Evolutionary conservation across 1,140 invertebrate genomes (phyloP), one percentile per base, ranked within the genome.

Genomic region (Heliconius melpomene): DNA sequence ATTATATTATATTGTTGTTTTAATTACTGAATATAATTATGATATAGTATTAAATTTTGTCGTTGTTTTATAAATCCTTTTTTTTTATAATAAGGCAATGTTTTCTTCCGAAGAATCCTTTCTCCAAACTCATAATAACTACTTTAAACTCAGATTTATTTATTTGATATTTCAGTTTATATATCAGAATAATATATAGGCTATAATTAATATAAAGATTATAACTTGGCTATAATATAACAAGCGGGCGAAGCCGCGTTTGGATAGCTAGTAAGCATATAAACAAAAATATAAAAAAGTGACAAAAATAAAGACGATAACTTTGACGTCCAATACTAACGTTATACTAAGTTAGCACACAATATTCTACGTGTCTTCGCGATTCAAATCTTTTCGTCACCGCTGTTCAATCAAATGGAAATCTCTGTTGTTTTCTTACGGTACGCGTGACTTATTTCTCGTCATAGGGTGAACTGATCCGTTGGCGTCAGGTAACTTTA

Each of bases 401-500:
- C 36, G 32, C 8, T 72, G 36, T 72, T n/a, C 36, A 72, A 72
- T 72, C 32, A 40, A 26, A 72, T 72, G 71, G 36, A 72, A 72
- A 72, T 72, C 7, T 72, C 29, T 72, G 7, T 38, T 72, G 20
- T 72, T 36, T 72, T 72, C 3, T 72, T 40, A 40, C n/a, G 18
- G 18, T 29, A n/a, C 20, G 71, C 16, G 36, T 72, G 20, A 72
- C 36, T 72, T 36, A 72, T 38, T 72, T 29, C 26, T 66, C 20
- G 26, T 9, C n/a, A 29, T 66, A 66, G 9, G 26, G 60, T 66
- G 60, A 66, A 66, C 60, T 16, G 60, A 66, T 66, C 60, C 60
- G 60, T 66, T n/a, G 26, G 16, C 8, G 26, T 29, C 26, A 66
- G 60, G 60, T 26, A 66, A 66, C 60, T 66, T 66, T 29, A 29